These are phyloP conservation scores for Spea multiplicata DNA, from an alignment of 2,113 vertebrate species.

Conservation along the genomic window DNA sequence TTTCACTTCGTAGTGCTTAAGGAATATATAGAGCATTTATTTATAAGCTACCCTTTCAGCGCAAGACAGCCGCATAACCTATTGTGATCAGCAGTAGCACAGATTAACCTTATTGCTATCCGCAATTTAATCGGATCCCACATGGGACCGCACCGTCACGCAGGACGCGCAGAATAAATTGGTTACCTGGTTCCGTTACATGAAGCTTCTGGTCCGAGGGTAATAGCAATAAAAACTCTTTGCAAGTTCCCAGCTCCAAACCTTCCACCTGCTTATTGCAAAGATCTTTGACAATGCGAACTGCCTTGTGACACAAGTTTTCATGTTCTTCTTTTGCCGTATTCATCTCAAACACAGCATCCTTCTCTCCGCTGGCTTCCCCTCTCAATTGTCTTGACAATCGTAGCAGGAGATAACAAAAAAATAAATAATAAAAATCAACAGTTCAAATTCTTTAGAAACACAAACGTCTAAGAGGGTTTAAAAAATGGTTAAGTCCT, in stretches of 20 bases:
- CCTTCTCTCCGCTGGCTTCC: slow-evolving; percentile 49
- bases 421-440: neutral
- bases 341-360: slow-evolving; percentile 64
- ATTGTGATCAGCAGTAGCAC: neutral
- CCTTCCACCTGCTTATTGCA: slow-evolving; percentile 60
- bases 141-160: neutral
- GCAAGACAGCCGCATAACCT: neutral
- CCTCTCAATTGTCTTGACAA: slow-evolving; percentile 22
- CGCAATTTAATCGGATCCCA: neutral
- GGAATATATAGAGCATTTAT: neutral
- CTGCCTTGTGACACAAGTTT: slow-evolving; percentile 60
- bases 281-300: slow-evolving; percentile 61
- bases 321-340: slow-evolving; percentile 53
- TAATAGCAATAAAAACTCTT: slow-evolving; percentile 60
- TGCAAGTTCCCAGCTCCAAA: slow-evolving; percentile 64
- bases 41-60: neutral
- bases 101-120: neutral
- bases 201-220: slow-evolving; percentile 61
- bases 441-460: slow-evolving; percentile 14
- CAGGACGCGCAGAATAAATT: slow-evolving; percentile 18
- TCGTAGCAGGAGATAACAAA: neutral
- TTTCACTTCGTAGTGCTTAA: neutral
- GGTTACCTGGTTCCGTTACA: slow-evolving; percentile 66
- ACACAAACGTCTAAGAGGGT: slow-evolving; percentile 3
- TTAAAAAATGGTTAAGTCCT: neutral